Base-by-base conservation (phyloP, 2,888 invertebrate genomes). In the Campoplex nolae region DNA sequence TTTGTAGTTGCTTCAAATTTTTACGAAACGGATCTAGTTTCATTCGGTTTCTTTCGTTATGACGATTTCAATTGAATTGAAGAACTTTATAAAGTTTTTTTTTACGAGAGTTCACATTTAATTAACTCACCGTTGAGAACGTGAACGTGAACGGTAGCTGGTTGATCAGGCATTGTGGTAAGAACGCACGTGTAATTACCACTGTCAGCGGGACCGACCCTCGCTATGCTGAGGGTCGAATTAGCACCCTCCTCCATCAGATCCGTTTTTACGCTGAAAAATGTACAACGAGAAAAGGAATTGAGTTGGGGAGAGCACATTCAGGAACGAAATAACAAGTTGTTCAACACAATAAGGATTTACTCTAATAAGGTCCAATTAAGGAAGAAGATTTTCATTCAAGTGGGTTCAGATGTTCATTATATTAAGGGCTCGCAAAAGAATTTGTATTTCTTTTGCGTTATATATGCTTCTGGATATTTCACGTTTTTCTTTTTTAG, bases 131-230 rank as follows among this genome's bases (percentile, higher is more conserved):
- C 95, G 92, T 95, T 95, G 85, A 95, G 93, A 86, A 95, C 95
- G 91, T 95, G 95, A 87, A 95, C 95, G 90, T 95, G 94, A 88
- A 95, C 94, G 65, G 95, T 95, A 83, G 95, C 95, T 71, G 95
- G 94, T 87, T 95, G 93, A 86, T 95, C 93, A 77, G 94, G 94
- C 92, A 94, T 94, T 85, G 94, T 94, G 88, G 95, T 94, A 80
- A 95, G 92, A 84, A 94, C 93, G 92, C 95, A 95, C 58, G 95
- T 95, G 93, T 95, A 95, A 92, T 95, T 95, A 77, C 95, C 95
- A 86, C 95, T 95, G 92, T 95, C 95, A 88, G 92, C 92, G 90
- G 94, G 94, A 87, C 94, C 94, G 89, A 95, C 95, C 92, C 93
- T 94, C 89, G 95, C 95, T 92, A 95, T 95, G 89, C 94, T 94